These are phyloP conservation scores for Habrosyne pyritoides DNA, from an alignment of 2,888 invertebrate genomes.

Conservation along the genomic window DNA sequence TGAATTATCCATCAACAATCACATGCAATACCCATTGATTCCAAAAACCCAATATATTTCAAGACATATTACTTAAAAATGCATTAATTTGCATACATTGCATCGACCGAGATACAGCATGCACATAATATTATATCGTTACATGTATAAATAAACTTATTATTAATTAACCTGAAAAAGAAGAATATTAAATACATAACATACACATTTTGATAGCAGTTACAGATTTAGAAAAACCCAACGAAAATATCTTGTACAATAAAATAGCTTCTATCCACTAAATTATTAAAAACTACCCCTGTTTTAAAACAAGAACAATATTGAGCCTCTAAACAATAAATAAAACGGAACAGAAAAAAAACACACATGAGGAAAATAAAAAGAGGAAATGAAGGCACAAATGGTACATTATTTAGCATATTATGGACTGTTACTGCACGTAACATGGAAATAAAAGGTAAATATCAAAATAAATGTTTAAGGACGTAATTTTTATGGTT, in stretches of 20 bases:
- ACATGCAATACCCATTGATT: background rate
- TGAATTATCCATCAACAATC: background rate
- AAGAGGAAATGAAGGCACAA: background rate
- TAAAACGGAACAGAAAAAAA: background rate
- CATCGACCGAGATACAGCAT: background rate
- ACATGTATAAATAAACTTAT: conserved; percentile 2
- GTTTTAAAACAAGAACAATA: background rate
- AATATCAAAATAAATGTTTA: background rate
- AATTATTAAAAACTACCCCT: background rate
- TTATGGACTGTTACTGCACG: background rate
- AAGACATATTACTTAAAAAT: background rate
- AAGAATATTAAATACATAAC: conserved; percentile 3
- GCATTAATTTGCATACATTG: background rate
- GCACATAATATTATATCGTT: background rate
- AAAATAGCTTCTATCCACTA: background rate
- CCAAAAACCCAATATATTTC: background rate
- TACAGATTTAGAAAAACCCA: background rate
- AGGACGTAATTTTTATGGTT: background rate
- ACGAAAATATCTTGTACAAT: background rate
- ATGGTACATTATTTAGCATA: background rate
- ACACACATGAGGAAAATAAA: background rate
- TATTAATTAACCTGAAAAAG: background rate
- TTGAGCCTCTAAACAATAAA: background rate
- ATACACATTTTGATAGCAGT: background rate
- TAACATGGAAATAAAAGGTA: background rate